A percentile compares a stretch with the other conserved stretches of the same genome.
These are phyloP conservation scores for Hyppa rectilinea DNA, from an alignment of 2,888 invertebrate species.

Conservation along the genomic window DNA sequence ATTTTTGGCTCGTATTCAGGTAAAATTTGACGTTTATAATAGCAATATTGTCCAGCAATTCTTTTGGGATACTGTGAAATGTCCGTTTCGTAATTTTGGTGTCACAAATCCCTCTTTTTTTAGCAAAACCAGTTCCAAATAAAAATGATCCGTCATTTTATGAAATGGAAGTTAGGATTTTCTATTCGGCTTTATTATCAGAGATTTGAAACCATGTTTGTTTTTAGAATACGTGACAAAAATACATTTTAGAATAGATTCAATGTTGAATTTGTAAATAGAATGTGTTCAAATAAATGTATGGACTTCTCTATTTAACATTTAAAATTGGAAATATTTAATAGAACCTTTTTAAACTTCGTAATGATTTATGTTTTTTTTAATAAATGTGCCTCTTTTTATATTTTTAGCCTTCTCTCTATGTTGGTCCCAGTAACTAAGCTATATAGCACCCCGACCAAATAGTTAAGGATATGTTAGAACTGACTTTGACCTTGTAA, in stretches of 20 bases:
- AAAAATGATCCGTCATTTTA: slow-evolving; percentile 44
- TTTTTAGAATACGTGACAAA: slow-evolving; percentile 50
- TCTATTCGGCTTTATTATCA: slow-evolving; percentile 45
- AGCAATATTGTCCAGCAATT: slow-evolving; percentile 67
- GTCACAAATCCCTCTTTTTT: slow-evolving; percentile 44
- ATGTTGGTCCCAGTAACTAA: background rate
- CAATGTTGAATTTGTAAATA: slow-evolving; percentile 33
- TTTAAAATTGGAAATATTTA: background rate
- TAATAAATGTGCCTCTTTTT: background rate
- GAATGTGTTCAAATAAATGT: background rate
- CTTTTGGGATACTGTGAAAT: slow-evolving; percentile 65
- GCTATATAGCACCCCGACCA: too few species aligned
- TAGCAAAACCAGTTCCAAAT: slow-evolving; percentile 15
- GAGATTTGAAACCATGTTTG: slow-evolving; percentile 48
- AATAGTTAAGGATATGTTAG: too few species aligned
- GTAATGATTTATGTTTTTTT: background rate
- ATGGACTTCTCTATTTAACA: background rate
- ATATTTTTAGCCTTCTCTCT: background rate
- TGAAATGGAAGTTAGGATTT: slow-evolving; percentile 40
- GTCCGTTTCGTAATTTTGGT: slow-evolving; percentile 49
- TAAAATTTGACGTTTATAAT: slow-evolving; percentile 62
- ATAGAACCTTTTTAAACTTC: background rate
- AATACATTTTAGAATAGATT: slow-evolving; percentile 41
- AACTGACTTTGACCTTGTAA: too few species aligned
- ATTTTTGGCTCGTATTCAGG: slow-evolving; percentile 52